phyloP scores from a whole-genome alignment of 2,113 vertebrate species.

The Cyanoderma ruficeps region DNA sequence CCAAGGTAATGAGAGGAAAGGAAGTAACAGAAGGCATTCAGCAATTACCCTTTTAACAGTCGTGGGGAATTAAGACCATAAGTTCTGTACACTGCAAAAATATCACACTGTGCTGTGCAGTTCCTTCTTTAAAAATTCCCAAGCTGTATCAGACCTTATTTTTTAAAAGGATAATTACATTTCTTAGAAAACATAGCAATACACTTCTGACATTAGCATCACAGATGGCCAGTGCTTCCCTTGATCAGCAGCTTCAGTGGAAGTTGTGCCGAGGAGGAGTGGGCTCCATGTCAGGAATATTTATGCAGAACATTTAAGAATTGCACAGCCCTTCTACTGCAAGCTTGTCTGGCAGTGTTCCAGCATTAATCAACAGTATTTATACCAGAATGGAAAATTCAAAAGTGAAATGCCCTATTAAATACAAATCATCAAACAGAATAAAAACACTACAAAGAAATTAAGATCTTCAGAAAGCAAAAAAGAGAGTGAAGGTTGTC shows the following conservation, averaged over 20 bases:
- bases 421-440: background rate
- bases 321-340: background rate
- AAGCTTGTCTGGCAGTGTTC: background rate
- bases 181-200: background rate
- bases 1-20: background rate
- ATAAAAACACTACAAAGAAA: background rate
- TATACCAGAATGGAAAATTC: background rate
- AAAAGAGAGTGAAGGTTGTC: background rate
- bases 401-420: background rate
- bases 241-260: background rate
- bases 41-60: background rate
- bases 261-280: background rate
- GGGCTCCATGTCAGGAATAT: background rate
- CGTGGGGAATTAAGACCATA: background rate
- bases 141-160: background rate
- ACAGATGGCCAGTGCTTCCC: background rate
- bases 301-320: background rate
- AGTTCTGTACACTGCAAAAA: background rate
- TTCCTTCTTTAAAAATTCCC: background rate
- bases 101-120: background rate
- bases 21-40: background rate
- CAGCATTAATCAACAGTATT: background rate
- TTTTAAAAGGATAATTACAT: background rate
- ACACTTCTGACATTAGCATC: background rate
- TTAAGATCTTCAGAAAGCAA: background rate